A percentile compares a stretch with the other conserved stretches of the same genome.
These are phyloP conservation scores for Macrobrachium nipponense DNA, from an alignment of 1,140 invertebrate species.

Conservation along the genomic window DNA sequence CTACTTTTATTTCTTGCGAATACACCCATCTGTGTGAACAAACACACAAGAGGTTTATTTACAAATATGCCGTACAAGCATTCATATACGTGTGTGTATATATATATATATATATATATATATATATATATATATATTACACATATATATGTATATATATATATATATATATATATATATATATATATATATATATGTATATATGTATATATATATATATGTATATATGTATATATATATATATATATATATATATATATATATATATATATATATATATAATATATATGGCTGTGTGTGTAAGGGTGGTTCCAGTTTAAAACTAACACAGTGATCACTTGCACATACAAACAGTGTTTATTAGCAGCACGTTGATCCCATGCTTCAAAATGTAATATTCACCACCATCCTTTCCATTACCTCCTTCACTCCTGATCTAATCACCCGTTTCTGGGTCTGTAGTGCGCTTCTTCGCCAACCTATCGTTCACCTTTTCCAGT, in stretches of 20 bases:
- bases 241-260: constrained; percentile 6
- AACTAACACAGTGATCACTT: too few relatives aligned
- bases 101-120: constrained; percentile 19
- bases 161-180: constrained; percentile 19
- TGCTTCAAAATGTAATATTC: too few relatives aligned
- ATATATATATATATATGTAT: constrained; percentile 6
- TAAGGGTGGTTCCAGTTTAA: too few relatives aligned
- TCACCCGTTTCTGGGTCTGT: too few relatives aligned
- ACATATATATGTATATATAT: neutral
- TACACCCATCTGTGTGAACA: neutral
- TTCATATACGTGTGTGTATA: constrained; percentile 1
- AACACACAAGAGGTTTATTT: neutral
- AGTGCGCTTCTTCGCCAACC: too few relatives aligned
- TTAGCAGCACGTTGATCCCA: too few relatives aligned
- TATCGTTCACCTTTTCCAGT: too few relatives aligned
- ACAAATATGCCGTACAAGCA: neutral
- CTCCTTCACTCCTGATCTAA: too few relatives aligned
- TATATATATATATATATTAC: constrained; percentile 2
- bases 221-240: constrained; percentile 4
- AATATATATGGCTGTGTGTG: neutral
- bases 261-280: constrained; percentile 17
- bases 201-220: constrained; percentile 1
- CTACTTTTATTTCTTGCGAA: neutral
- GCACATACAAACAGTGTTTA: too few relatives aligned
- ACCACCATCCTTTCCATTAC: too few relatives aligned